These are phyloP conservation scores for Caenorhabditis sinica DNA, from an alignment of 2,888 invertebrate species.

Conservation along the genomic window DNA sequence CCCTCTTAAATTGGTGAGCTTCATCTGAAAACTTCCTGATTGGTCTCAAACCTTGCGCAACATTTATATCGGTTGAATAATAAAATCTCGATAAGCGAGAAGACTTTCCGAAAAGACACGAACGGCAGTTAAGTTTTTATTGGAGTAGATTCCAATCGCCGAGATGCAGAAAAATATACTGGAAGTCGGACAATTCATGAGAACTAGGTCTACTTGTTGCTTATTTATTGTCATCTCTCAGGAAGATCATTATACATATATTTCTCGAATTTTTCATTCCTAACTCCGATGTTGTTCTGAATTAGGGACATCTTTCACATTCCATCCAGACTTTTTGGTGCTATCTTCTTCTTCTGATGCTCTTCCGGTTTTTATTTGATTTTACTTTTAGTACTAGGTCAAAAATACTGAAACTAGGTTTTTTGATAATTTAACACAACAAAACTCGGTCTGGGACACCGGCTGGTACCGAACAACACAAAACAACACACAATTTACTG, in stretches of 20 bases:
- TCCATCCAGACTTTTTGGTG: not conserved
- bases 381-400: conserved; percentile 51
- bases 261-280: not conserved
- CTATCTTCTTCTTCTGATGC: not conserved
- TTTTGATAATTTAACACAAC: conserved; percentile 41
- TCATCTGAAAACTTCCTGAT: not conserved
- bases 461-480: conserved; percentile 55
- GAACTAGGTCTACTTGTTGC: conserved; percentile 9
- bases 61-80: conserved; percentile 28
- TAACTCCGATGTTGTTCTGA: not conserved
- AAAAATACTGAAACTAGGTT: conserved; percentile 46
- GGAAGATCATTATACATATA: not conserved
- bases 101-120: conserved; percentile 21
- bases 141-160: conserved; percentile 31
- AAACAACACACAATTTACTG: conserved; percentile 45
- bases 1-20: not conserved
- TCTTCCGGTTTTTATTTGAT: conserved; percentile 35
- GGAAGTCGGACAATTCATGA: conserved; percentile 14
- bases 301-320: not conserved
- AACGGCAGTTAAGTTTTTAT: conserved; percentile 44
- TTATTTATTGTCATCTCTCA: not conserved
- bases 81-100: conserved; percentile 51
- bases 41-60: conserved; percentile 40
- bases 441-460: conserved; percentile 33
- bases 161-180: conserved; percentile 29